phyloP scores from a whole-genome alignment of 2,797 vertebrate genomes.

The Xiphorhynchus erythropygius region DNA sequence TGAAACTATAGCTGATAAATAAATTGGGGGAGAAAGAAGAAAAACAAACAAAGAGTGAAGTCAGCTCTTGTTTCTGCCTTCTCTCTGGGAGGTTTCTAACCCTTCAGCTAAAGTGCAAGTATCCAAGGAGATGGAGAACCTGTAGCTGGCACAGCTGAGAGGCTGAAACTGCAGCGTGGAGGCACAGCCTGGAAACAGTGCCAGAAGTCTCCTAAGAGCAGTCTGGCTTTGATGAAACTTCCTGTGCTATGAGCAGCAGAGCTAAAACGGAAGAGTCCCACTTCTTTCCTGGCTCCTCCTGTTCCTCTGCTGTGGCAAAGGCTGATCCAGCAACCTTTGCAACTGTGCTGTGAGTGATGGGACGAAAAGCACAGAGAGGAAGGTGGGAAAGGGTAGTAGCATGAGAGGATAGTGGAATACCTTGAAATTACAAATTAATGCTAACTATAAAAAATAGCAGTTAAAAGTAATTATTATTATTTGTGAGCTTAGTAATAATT shows the following conservation, averaged over 20 bases:
- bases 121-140: neutral
- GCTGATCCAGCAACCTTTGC: neutral
- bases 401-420: neutral
- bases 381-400: neutral
- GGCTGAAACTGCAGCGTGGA: neutral
- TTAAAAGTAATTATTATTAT: neutral
- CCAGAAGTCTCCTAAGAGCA: neutral
- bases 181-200: neutral
- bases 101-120: neutral
- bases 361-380: neutral
- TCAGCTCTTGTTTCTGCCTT: neutral
- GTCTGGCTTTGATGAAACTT: neutral
- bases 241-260: neutral
- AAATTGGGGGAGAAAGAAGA: rapidly evolving
- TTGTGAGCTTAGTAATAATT: neutral
- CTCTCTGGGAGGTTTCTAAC: neutral
- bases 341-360: neutral
- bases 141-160: neutral
- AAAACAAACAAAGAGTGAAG: neutral
- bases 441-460: neutral
- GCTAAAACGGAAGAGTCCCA: neutral
- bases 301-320: neutral
- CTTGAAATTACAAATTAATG: neutral
- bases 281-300: neutral
- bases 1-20: neutral